These are phyloP conservation scores for Linnaemya tessellans DNA, from an alignment of 2,888 invertebrate genomes.

Conservation along the genomic window DNA sequence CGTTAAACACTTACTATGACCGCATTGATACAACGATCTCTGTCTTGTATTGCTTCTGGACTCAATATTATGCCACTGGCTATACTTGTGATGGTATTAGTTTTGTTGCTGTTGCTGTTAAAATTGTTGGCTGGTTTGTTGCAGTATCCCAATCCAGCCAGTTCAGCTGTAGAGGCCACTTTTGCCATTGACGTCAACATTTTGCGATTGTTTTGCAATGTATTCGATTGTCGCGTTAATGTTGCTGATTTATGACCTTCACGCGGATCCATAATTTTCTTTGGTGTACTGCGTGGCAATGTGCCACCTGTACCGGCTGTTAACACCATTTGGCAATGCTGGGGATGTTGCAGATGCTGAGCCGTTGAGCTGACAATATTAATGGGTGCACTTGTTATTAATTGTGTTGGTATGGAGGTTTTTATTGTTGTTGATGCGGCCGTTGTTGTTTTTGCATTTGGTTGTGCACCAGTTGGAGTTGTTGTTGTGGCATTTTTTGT, in stretches of 20 bases:
- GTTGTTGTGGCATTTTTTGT: constrained; percentile 14
- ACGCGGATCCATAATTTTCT: constrained; percentile 77
- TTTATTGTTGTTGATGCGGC: constrained; percentile 38
- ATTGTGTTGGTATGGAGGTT: constrained; percentile 55
- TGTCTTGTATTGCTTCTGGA: constrained; percentile 75
- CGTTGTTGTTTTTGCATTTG: constrained; percentile 29
- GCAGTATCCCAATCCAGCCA: constrained; percentile 75
- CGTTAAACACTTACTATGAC: constrained; percentile 81
- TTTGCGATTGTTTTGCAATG: constrained; percentile 73
- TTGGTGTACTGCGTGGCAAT: constrained; percentile 80
- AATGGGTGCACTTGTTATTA: constrained; percentile 69
- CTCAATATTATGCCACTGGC: constrained; percentile 71
- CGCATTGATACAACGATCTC: constrained; percentile 83
- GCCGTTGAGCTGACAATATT: constrained; percentile 73
- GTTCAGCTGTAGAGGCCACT: constrained; percentile 78
- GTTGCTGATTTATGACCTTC: constrained; percentile 79
- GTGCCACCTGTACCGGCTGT: constrained; percentile 79
- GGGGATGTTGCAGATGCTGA: constrained; percentile 76
- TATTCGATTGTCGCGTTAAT: constrained; percentile 78
- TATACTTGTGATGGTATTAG: constrained; percentile 48
- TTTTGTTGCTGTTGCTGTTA: constrained; percentile 22
- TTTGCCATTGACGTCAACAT: constrained; percentile 76
- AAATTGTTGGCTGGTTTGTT: constrained; percentile 26
- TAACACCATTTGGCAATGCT: constrained; percentile 76
- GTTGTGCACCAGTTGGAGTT: constrained; percentile 42